Conservation (phyloP, 1,140 invertebrate species). For the Prorops nasuta region DNA sequence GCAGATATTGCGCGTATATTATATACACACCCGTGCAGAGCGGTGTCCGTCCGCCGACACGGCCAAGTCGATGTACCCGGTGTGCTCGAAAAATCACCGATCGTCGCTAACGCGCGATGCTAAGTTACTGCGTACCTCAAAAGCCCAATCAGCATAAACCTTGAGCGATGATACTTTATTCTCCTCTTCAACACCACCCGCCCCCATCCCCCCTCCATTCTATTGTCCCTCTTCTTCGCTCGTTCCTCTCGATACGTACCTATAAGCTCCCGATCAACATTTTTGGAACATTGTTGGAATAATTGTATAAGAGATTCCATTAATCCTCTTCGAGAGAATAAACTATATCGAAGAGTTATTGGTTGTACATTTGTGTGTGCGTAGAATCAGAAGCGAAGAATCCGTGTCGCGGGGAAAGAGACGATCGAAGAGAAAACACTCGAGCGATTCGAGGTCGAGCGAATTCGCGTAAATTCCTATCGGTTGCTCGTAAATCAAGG, state of each 20-base stretch:
- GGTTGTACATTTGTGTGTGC: too few relatives aligned
- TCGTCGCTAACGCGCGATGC: conserved; percentile 9
- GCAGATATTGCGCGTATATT: conserved; percentile 24
- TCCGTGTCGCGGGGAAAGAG: too few relatives aligned
- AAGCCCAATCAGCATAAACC: conserved; percentile 26
- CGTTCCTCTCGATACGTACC: conserved; percentile 32
- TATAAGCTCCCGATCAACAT: too few relatives aligned
- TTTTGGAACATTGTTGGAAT: too few relatives aligned
- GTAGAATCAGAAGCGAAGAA: too few relatives aligned
- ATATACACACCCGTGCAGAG: conserved; percentile 13
- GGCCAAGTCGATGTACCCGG: conserved; percentile 15
- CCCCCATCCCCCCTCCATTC: conserved; percentile 15
- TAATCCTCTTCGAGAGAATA: too few relatives aligned
- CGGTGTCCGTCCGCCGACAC: conserved; percentile 15
- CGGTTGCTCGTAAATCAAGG: conserved; percentile 18
- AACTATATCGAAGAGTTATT: too few relatives aligned
- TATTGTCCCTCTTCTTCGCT: conserved; percentile 45
- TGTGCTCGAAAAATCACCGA: conserved; percentile 23
- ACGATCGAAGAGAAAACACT: too few relatives aligned
- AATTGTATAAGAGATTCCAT: too few relatives aligned
- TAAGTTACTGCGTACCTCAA: conserved; percentile 12
- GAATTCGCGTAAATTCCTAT: neutral
- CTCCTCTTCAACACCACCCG: neutral
- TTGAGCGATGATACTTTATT: conserved; percentile 41
- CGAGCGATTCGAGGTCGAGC: conserved; percentile 12